These are phyloP conservation scores for Pristionchus mayeri DNA, from an alignment of 2,888 invertebrate genomes.

Conservation along the genomic window DNA sequence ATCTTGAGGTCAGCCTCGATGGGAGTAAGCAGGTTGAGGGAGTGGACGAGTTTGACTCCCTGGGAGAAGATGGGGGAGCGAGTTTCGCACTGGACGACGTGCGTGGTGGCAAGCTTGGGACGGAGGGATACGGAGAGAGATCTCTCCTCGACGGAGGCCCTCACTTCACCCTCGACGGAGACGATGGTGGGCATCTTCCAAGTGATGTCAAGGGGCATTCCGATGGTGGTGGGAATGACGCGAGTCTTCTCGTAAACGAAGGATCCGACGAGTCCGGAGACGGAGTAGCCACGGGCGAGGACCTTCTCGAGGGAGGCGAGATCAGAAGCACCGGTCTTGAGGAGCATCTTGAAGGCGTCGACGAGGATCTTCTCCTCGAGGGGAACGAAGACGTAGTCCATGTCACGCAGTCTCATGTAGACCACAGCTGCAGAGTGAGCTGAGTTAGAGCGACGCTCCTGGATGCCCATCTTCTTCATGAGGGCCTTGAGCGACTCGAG, in stretches of 20 bases:
- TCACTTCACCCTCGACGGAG: constrained; percentile 58
- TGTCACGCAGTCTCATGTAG: constrained; percentile 64
- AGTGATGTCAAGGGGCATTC: constrained; percentile 65
- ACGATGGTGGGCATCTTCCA: constrained; percentile 61
- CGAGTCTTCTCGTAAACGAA: constrained; percentile 58
- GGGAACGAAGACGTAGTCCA: constrained; percentile 71
- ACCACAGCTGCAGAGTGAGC: constrained; percentile 58
- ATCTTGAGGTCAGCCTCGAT: constrained; percentile 61
- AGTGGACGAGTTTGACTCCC: constrained; percentile 66
- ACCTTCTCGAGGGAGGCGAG: constrained; percentile 55
- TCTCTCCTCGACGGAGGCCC: constrained; percentile 55
- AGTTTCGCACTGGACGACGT: constrained; percentile 58
- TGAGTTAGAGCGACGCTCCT: constrained; percentile 52
- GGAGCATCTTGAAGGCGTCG: constrained; percentile 54
- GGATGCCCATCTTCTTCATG: constrained; percentile 64
- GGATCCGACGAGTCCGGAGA: constrained; percentile 56
- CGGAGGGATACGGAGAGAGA: constrained; percentile 54
- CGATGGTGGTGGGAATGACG: constrained; percentile 67
- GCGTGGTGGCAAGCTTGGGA: constrained; percentile 61
- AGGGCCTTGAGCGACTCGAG: constrained; percentile 57
- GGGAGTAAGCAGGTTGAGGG: constrained; percentile 62
- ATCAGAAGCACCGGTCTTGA: constrained; percentile 55
- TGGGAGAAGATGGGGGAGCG: constrained; percentile 65
- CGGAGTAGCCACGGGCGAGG: constrained; percentile 56
- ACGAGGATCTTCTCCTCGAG: constrained; percentile 61